Conservation (phyloP, 2,888 invertebrate species). For the Xylota segnis region DNA sequence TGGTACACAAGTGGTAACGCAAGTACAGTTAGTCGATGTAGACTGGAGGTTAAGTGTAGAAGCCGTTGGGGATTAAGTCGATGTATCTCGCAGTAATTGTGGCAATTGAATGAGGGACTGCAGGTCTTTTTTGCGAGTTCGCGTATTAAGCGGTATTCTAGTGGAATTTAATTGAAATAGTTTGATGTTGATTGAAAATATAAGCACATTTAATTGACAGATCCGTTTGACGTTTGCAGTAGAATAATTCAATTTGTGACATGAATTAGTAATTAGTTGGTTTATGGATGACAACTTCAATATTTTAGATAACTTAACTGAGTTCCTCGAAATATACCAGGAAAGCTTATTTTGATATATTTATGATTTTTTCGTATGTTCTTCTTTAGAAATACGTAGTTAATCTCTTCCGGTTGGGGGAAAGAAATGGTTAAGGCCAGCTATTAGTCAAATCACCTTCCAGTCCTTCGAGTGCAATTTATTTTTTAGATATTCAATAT, state of each 20-base stretch:
- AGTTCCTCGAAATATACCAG: too few species aligned
- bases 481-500: too few species aligned
- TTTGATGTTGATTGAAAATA: background rate
- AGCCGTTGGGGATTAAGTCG: conserved; percentile 11
- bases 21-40: conserved; percentile 29
- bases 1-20: background rate
- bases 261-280: background rate
- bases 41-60: conserved; percentile 1
- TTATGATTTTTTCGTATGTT: too few species aligned
- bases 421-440: too few species aligned
- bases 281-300: background rate
- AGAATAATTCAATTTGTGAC: background rate
- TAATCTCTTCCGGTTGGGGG: too few species aligned
- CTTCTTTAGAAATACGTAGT: too few species aligned
- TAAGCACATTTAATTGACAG: background rate
- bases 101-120: conserved; percentile 9
- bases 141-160: conserved; percentile 5
- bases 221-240: background rate
- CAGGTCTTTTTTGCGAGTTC: background rate
- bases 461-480: too few species aligned
- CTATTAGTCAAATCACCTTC: too few species aligned
- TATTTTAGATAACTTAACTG: too few species aligned
- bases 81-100: conserved; percentile 2
- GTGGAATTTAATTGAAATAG: background rate
- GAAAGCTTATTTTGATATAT: too few species aligned